Base-by-base conservation (phyloP, 2,888 invertebrate genomes). In the Pycnomerus fuliginosus region DNA sequence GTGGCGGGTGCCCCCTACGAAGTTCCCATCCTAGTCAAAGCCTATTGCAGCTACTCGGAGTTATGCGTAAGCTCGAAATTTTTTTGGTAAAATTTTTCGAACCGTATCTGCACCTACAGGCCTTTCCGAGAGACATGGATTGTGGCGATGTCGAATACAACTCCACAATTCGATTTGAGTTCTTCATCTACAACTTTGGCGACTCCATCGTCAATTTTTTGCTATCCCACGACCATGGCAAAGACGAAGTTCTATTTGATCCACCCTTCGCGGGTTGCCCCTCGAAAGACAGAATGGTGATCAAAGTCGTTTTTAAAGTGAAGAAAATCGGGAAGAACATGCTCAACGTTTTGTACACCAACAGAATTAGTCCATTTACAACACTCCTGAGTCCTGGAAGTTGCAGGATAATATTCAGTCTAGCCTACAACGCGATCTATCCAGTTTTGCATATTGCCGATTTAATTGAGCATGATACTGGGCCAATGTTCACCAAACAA, bases 171-270 rank as follows among this genome's bases (percentile, higher is more conserved):
- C 49, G 61, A 14, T 51, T 61, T 3, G 52, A 56, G 25, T 74
- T 76, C 39, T 49, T 65, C 22, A 28, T 74, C 10, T 69, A 65
- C 43, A 76, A 76, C 60, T 70, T 70, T 47, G 73, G 75, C 16
- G 30, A 55, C 12, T 68, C 72, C 1, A 56, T 62, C 2, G 65
- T 75, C 11, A 60, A 66, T 47, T 76, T 67, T 45, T 45, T 61
- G 30, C 48, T 75, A 16, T 46, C 32, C 5, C 14, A 44, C 44
- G 45, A 27, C 44, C 22, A 27, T 20, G 25, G 43, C 28, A 42
- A 28, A 16, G 17, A 42, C 11, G 45, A 50, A 14, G 32, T 27
- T 15, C n/a, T n/a, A n/a, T 43, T 57, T 14, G 13, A 39, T 16
- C 54, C 17, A 34, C 30, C 11, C 50, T 51, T 30, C 50, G 66